phyloP scores from a whole-genome alignment of 1,140 invertebrate species.

The Mycetomoellerius zeteki region DNA sequence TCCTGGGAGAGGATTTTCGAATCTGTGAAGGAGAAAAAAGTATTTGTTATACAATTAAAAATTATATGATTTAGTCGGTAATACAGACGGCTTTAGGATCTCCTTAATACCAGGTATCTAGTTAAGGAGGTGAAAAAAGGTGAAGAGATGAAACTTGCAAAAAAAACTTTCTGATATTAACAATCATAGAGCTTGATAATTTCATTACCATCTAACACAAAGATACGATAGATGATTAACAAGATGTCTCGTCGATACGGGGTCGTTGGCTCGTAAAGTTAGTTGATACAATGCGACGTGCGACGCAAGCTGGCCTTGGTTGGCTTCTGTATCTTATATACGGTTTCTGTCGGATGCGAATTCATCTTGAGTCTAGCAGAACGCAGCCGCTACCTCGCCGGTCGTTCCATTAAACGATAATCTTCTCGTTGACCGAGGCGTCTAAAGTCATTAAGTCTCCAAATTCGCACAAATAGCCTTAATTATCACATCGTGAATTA shows the following conservation, averaged over 20 bases:
- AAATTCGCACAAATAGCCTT: slow-evolving; percentile 10
- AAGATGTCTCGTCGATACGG: slow-evolving; percentile 3
- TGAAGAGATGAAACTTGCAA: background rate
- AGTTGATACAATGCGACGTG: slow-evolving; percentile 42
- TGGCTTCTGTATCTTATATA: slow-evolving; percentile 66
- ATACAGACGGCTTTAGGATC: too few species aligned
- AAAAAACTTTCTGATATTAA: background rate
- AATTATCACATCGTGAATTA: background rate
- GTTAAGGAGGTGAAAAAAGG: background rate
- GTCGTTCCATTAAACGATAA: slow-evolving; percentile 60
- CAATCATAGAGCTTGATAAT: background rate
- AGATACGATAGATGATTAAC: slow-evolving; percentile 38
- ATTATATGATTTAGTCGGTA: too few species aligned
- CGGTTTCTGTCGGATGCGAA: slow-evolving; percentile 73
- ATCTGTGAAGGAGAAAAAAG: too few species aligned
- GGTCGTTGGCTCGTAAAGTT: slow-evolving; percentile 42
- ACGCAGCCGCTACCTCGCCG: background rate
- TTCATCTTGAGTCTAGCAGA: slow-evolving; percentile 47
- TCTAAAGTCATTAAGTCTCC: slow-evolving; percentile 12
- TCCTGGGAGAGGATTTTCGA: too few species aligned
- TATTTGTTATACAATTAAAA: too few species aligned
- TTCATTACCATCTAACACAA: background rate
- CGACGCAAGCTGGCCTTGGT: background rate
- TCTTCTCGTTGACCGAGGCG: slow-evolving; percentile 42
- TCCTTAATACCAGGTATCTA: too few species aligned